Evolutionary conservation across 2,113 vertebrate genomes (phyloP), one percentile per base, ranked within the genome.

Genomic region (Orthonyx spaldingii): DNA sequence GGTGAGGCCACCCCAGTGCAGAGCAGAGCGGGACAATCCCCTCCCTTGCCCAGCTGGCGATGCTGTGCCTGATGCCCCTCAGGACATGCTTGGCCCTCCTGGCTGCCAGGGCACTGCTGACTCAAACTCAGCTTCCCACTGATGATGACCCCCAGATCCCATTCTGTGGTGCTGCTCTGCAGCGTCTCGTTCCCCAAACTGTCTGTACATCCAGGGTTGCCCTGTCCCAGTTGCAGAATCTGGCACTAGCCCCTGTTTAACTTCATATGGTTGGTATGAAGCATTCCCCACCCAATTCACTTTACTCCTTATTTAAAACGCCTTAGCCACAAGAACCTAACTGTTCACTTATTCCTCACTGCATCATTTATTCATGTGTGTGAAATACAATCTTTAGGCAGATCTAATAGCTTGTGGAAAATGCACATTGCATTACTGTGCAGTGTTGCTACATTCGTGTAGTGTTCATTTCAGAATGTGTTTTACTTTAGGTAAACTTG

Each of bases 331-430:
- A 56, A 90, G 83, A 76, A 46, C 24, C 10, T 1, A 88, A 84
- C 76, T 44, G 27, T 65, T 84, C 6, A 6, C 37, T 90, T 94
- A 50, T 33, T 88, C 91, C 72, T 90, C 63, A n/a, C 33, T 78
- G 32, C 94, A 94, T 94, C 77, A 82, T 69, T 94, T 96, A 87
- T 94, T 85, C 87, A 93, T 95, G 92, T 80, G 41, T 56, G 70
- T 90, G 96, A 96, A 97, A 98, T 66, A 75, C 76, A 96, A 97
- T 87, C 96, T 84, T 55, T 16, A 87, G 90, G 70, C n/a, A 85
- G 61, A 90, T 96, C 95, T 96, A 81, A 94, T 71, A 80, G 92
- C 91, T 89, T 92, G 79, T 97, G 96, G 97, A 98, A 98, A 98
- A 95, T 93, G 79, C 83, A 94, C 79, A 61, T 93, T 96, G 90